Percentiles rank a stretch among this genome's conserved stretches.
These are phyloP conservation scores for Hypsibius dujardini DNA, from an alignment of 1,140 invertebrate species.

Conservation along the genomic window DNA sequence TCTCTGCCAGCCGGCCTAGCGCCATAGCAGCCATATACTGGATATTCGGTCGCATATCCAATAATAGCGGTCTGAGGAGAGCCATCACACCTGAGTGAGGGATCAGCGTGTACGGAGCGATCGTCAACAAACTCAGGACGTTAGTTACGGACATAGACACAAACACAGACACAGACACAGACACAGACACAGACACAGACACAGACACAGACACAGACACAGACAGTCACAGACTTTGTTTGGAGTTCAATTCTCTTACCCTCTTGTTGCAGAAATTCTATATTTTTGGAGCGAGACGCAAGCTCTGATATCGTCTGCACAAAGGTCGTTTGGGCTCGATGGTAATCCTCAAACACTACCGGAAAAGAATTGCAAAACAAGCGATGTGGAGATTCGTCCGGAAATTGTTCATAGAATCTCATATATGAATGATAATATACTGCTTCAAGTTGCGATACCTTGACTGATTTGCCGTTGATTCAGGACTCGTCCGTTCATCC, in stretches of 20 bases:
- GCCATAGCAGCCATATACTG: constrained; percentile 54
- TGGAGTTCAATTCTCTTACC: constrained; percentile 22
- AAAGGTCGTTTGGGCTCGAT: constrained; percentile 51
- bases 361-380: not conserved
- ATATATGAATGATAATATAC: not conserved
- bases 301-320: constrained; percentile 54
- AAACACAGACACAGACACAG: no score
- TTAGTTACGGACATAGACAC: no score
- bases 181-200: no score
- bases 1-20: constrained; percentile 48
- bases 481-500: constrained; percentile 6
- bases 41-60: constrained; percentile 50
- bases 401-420: not conserved
- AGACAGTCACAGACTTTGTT: no score
- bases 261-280: constrained; percentile 48
- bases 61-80: constrained; percentile 48
- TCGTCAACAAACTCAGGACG: no score
- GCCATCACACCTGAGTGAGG: constrained; percentile 39
- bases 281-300: constrained; percentile 47
- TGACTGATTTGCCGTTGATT: constrained; percentile 11
- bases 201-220: no score
- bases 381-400: not conserved
- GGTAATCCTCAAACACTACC: constrained; percentile 57
- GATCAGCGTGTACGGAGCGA: no score
- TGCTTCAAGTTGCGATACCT: not conserved